Conservation (phyloP, 2,888 invertebrate species). For the Prosopocoilus inquinatus region DNA sequence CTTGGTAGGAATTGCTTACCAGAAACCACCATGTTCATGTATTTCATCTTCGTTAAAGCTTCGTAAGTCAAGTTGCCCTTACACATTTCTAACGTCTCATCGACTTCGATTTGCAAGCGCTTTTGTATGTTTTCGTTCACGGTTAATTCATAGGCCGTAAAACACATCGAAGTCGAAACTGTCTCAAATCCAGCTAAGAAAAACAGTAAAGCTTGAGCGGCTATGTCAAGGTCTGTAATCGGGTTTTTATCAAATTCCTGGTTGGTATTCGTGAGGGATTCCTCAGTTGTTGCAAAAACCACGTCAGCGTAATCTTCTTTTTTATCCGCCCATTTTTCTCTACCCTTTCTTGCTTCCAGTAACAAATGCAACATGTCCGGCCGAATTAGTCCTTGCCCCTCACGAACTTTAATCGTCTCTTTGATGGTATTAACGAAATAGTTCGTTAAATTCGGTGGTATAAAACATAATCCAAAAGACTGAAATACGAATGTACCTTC, state of each 20-base stretch:
- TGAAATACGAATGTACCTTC: neutral
- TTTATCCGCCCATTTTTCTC: conserved; percentile 34
- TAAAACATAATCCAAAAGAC: conserved; percentile 17
- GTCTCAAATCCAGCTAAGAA: conserved; percentile 57
- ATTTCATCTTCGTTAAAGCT: conserved; percentile 54
- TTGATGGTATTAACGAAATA: conserved; percentile 21
- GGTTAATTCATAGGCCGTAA: conserved; percentile 59
- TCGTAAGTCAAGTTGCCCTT: conserved; percentile 52
- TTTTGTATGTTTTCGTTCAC: conserved; percentile 59
- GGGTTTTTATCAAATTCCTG: neutral
- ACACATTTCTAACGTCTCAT: conserved; percentile 34
- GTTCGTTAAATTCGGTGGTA: conserved; percentile 6
- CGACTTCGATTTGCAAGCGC: conserved; percentile 56
- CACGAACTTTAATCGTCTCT: conserved; percentile 34
- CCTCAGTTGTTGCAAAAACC: no score
- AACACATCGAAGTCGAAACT: conserved; percentile 51
- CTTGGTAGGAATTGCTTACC: conserved; percentile 38
- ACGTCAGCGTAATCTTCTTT: neutral
- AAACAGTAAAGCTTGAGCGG: conserved; percentile 57
- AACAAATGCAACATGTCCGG: conserved; percentile 59
- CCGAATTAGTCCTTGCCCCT: conserved; percentile 50
- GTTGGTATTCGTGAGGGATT: no score
- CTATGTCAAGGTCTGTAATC: conserved; percentile 51
- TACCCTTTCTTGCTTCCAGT: conserved; percentile 52
- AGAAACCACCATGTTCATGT: conserved; percentile 60